Evolutionary conservation across 2,113 vertebrate species (phyloP).

Genomic region (Tachysurus vachellii): DNA sequence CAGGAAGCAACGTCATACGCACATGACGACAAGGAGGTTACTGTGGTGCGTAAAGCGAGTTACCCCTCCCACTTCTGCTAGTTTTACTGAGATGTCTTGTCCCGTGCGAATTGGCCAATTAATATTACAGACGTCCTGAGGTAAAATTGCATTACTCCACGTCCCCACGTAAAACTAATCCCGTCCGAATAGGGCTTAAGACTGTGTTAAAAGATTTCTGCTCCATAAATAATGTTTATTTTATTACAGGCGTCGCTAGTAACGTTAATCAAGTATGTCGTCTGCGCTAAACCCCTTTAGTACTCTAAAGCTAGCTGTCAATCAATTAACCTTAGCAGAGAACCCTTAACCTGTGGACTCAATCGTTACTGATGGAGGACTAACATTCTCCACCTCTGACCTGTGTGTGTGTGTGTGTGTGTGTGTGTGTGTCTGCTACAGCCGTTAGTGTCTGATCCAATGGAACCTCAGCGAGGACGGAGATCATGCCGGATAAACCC

Average conservation of each 20-base stretch:
- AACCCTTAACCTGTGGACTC: background rate
- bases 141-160: too few species aligned
- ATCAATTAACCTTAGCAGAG: constrained; percentile 4
- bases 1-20: too few species aligned
- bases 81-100: too few species aligned
- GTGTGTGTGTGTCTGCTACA: background rate
- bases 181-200: too few species aligned
- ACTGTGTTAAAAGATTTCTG: background rate
- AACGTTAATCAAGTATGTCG: background rate
- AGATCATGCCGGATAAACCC: constrained; percentile 44
- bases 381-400: background rate
- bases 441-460: background rate
- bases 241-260: background rate
- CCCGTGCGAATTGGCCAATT: too few species aligned
- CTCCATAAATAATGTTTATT: background rate
- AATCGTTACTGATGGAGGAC: background rate
- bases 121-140: too few species aligned
- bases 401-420: constrained; percentile 2
- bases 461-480: background rate
- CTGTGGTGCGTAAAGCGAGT: too few species aligned
- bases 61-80: too few species aligned
- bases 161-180: too few species aligned
- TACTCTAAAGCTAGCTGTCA: background rate
- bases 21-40: too few species aligned
- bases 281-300: background rate